Evolutionary conservation across 2,797 vertebrate species (phyloP), one percentile per base, ranked within the genome.

Genomic region (Lagorchestes hirsutus): DNA sequence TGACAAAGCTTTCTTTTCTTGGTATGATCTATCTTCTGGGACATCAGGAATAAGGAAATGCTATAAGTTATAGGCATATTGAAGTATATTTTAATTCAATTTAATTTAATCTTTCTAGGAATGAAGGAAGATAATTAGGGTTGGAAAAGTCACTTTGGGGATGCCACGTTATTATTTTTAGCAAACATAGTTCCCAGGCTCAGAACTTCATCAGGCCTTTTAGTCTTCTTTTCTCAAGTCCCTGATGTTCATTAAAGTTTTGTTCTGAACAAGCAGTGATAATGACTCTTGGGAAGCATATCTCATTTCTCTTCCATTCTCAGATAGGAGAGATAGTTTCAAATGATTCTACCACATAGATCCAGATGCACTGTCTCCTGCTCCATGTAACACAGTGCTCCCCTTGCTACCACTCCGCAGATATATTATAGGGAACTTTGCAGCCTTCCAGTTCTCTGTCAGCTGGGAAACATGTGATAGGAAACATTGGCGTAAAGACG

Each of bases 21-120:
- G 95, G 93, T 96, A 58, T 93, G 96, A 57, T 90, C 62, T 91
- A 31, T 95, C 94, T 96, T 93, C 94, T 97, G 18, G 95, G 93
- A 91, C 94, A 97, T 97, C 97, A 97, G 93, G 96, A 97, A 29
- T 93, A 97, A 95, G 95, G 93, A 97, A 97, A 93, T 96, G 87
- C 91, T 96, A 91, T 96, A 95, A 96, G 95, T 94, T 95, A 92
- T 92, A 97, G 96, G 97, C 97, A 95, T 94, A 97, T 95, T 94
- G 93, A 94, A 40, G 96, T 2, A 87, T 97, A 97, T 34, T 95
- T 92, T 97, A 96, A 95, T 92, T 97, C 93, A 34, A 95, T 97
- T 92, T 97, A 97, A 98, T 98, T 97, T 97, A 55, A 5, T 97
- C 97, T 98, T 97, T 95, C 95, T 97, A 95, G 55, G 96, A 98